Evolutionary conservation across 2,888 invertebrate species (phyloP).

Genomic region (Melinaea marsaeus): DNA sequence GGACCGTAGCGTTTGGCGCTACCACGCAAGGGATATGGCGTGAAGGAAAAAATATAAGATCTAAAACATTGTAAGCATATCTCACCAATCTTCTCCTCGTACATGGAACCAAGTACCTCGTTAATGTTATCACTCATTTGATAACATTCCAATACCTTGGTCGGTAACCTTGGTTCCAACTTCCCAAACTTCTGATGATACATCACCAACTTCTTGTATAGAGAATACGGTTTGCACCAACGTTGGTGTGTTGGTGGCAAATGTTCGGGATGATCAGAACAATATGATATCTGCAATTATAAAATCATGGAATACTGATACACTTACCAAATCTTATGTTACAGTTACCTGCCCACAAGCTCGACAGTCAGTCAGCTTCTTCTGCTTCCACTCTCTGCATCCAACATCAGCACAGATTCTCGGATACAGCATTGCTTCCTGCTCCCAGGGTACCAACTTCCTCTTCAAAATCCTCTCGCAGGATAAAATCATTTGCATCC

Average conservation of each 20-base stretch:
- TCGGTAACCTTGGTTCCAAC: slow-evolving; percentile 78
- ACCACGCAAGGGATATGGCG: no score
- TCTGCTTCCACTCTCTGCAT: slow-evolving; percentile 77
- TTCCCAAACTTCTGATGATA: slow-evolving; percentile 79
- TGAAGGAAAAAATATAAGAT: no score
- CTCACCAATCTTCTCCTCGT: slow-evolving; percentile 67
- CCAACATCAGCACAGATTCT: slow-evolving; percentile 74
- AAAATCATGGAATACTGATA: no score
- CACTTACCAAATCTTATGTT: no score
- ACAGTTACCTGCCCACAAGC: slow-evolving; percentile 75
- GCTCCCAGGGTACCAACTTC: slow-evolving; percentile 80
- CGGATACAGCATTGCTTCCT: slow-evolving; percentile 83
- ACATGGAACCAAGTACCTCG: slow-evolving; percentile 65
- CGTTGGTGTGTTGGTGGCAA: slow-evolving; percentile 69
- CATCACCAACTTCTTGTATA: slow-evolving; percentile 78
- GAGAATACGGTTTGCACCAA: slow-evolving; percentile 81
- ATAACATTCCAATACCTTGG: slow-evolving; percentile 53
- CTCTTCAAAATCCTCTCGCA: slow-evolving; percentile 79
- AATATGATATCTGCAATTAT: slow-evolving; percentile 70
- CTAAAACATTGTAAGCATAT: no score
- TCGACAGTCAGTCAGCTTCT: slow-evolving; percentile 72
- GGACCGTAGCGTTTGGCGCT: no score
- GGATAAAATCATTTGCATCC: slow-evolving; percentile 80
- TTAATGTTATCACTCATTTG: slow-evolving; percentile 69
- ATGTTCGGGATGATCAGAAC: slow-evolving; percentile 72